Percentiles rank a stretch among this genome's conserved stretches.
Evolutionary conservation across 2,113 vertebrate genomes (phyloP).

Genomic region (Gavialis gangeticus): DNA sequence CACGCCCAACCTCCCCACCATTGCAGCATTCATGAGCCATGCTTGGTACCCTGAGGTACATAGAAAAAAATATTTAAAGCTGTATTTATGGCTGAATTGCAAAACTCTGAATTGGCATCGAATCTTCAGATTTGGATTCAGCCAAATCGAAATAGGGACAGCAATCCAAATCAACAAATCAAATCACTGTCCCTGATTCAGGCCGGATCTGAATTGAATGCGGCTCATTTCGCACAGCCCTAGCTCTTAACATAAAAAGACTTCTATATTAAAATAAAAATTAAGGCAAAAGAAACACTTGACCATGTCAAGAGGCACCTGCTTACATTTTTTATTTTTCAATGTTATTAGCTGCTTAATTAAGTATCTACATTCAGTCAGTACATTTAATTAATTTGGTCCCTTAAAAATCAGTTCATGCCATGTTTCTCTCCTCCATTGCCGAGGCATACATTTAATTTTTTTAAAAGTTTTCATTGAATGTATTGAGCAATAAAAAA

Average conservation of each 20-base stretch:
- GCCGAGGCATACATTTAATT: background rate
- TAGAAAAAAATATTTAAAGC: no score
- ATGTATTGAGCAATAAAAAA: background rate
- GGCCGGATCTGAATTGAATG: no score
- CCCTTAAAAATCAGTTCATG: background rate
- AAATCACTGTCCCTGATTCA: no score
- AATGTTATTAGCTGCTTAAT: slow-evolving; percentile 44
- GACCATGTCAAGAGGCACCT: background rate
- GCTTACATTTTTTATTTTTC: slow-evolving; percentile 7
- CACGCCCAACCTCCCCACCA: no score
- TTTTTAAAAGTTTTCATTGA: background rate
- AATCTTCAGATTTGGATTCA: no score
- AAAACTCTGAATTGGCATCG: no score
- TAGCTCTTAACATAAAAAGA: background rate
- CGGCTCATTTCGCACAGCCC: no score
- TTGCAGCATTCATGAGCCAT: no score
- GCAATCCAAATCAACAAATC: no score
- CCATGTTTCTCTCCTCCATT: background rate
- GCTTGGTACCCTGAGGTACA: no score
- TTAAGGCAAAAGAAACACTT: slow-evolving; percentile 36
- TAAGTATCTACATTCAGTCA: slow-evolving; percentile 28
- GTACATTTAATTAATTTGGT: slow-evolving; percentile 16
- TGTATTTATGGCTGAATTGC: no score
- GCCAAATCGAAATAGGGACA: no score
- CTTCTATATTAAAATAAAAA: background rate